Percentiles rank a stretch among this genome's conserved stretches.
Conservation (phyloP, 2,888 invertebrate genomes). For the Cyaniris semiargus region DNA sequence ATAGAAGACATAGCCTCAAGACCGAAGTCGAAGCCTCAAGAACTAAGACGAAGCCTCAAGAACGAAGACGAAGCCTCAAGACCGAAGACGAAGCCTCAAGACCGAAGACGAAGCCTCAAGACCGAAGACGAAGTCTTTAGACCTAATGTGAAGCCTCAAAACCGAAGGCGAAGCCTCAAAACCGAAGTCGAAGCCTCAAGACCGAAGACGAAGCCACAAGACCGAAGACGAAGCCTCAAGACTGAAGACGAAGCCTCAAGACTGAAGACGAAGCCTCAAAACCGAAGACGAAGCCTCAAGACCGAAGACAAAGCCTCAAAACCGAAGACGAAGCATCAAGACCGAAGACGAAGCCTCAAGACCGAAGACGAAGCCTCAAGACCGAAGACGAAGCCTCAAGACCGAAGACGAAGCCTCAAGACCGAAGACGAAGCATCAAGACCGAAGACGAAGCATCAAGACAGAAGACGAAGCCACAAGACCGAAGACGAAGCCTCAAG, state of each 20-base stretch:
- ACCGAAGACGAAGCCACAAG: not conserved
- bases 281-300: slow-evolving; percentile 8
- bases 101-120: no score
- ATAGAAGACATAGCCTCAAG: no score
- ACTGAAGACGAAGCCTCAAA: slow-evolving; percentile 1
- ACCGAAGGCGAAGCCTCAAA: no score
- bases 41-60: no score
- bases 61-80: no score
- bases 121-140: no score
- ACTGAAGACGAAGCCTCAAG: slow-evolving; percentile 13
- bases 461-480: not conserved
- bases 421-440: not conserved
- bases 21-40: no score
- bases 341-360: not conserved
- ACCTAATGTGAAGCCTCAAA: no score
- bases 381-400: not conserved
- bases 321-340: not conserved
- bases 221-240: slow-evolving; percentile 8
- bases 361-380: not conserved
- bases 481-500: not conserved
- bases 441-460: not conserved
- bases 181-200: no score
- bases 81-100: no score
- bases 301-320: slow-evolving; percentile 13
- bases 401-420: not conserved